Percentiles rank a stretch among this genome's conserved stretches.
These are phyloP conservation scores for Dendropsophus ebraccatus DNA, from an alignment of 2,113 vertebrate species.

Conservation along the genomic window DNA sequence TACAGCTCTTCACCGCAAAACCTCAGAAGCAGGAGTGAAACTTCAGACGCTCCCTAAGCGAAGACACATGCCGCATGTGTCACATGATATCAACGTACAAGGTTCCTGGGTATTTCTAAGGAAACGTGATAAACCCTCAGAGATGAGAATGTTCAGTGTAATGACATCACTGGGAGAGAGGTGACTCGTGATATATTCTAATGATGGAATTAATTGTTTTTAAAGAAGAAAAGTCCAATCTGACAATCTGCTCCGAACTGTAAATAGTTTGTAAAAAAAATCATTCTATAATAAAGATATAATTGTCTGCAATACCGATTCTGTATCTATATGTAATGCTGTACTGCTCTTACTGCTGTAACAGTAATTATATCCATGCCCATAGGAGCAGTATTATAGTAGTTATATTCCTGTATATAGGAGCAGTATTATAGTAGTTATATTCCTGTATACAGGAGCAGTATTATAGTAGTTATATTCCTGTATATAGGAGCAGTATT, in stretches of 20 bases:
- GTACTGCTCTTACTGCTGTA: too few species aligned
- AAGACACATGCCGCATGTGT: too few species aligned
- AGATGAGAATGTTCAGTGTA: not conserved
- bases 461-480: too few species aligned
- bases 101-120: not conserved
- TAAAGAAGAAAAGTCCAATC: not conserved
- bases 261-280: not conserved
- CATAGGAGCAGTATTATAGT: not conserved
- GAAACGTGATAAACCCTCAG: not conserved
- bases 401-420: too few species aligned
- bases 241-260: not conserved
- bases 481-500: too few species aligned
- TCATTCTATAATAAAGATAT: not conserved
- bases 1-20: slow-evolving; percentile 62
- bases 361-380: not conserved
- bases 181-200: not conserved
- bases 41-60: not conserved
- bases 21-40: slow-evolving; percentile 72
- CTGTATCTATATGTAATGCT: too few species aligned
- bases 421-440: not conserved
- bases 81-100: too few species aligned
- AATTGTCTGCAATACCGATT: not conserved
- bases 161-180: not conserved
- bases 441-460: not conserved
- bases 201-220: not conserved